Base-by-base conservation (phyloP, 2,113 vertebrate species). In the Nycticryphes semicollaris region DNA sequence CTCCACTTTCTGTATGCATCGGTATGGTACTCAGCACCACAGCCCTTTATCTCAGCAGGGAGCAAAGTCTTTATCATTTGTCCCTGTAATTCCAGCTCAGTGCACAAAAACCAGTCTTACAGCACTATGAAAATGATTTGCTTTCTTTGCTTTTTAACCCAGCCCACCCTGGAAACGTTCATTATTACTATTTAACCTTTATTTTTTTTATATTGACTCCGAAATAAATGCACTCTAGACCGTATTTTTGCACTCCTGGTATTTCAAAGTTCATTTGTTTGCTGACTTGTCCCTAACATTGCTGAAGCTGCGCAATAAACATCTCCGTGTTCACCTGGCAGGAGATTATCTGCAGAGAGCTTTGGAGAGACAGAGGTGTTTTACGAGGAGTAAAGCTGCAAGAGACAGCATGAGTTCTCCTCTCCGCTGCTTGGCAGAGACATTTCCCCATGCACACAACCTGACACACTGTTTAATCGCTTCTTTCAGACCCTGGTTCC, bases 231-330 rank as follows among this genome's bases (percentile, higher is more conserved):
- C 62, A 47, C 39, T 73, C 41, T 21, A 43, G 63, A 72, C 25
- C 1, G 0, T 53, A 63, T 83, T 95, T 96, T 92, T 70, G 21
- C 73, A 73, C 78, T 80, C 70, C 82, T 82, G 69, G 6, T 21
- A 84, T 87, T 90, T 84, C 92, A 53, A 88, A 94, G 70, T 72
- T 53, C 43, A 56, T 77, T 91, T 89, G 28, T 81, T 94, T 94
- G 93, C 92, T 82, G 63, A 56, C 87, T 56, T 62, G 60, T 78
- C 17, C 8, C 93, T 89, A 50, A 57, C 45, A 16, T 43, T 93
- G 84, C 88, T 60, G 91, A 92, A 87, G 77, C 53, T 28, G 35
- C 50, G 45, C 77, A 77, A 90, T 77, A 95, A 92, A 84, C 72
- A 88, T 11, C 75, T 69, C n/a, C 1, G 8, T 43, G 35, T 80